Base-by-base conservation (phyloP, 2,888 invertebrate genomes). In the Epirrhoe tristata region DNA sequence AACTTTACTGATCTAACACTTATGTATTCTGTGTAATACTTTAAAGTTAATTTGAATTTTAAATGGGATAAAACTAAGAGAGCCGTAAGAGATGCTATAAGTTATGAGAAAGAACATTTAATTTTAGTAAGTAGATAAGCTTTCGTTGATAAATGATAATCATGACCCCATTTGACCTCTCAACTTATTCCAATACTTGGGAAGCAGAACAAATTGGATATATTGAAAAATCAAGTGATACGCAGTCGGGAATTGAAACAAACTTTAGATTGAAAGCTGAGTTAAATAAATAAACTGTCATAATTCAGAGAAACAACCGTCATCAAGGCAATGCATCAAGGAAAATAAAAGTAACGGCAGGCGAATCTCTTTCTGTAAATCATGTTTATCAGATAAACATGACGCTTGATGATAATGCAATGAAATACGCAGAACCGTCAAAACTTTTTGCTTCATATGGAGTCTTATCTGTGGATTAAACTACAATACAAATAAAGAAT, bases 101-200 rank as follows among this genome's bases (percentile, higher is more conserved):
- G 66, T 66, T 65, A 63, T 56, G 70, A 57, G 58, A n/a, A 61
- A 50, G 32, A 66, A 50, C 56, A 55, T 68, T 12, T 63, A n/a
- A n/a, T n/a, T 68, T 12, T 63, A 56, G 53, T 39, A 61, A 53
- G 32, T 43, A n/a, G 4, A 51, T 58, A 52, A 58, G 58, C 46
- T 56, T 70, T 60, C 57, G 54, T 69, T 77, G 79, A 80, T 81
- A 75, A 76, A 80, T 79, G 70, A 68, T 70, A 62, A 76, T 16
- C 48, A 48, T 48, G 48, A 48, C 48, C 46, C 48, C 48, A 7
- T 14, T 4, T 48, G 48, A 48, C 16, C 48, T 16, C 24, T 24
- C 3, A 24, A 24, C 24, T 24, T 1, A 24, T 24, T 24, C 24
- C 24, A 24, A 3, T 24, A 24, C 24, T 24, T 24, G 24, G 24